Base-by-base conservation (phyloP, 2,888 invertebrate species). In the Drosophila stalkeri region DNA sequence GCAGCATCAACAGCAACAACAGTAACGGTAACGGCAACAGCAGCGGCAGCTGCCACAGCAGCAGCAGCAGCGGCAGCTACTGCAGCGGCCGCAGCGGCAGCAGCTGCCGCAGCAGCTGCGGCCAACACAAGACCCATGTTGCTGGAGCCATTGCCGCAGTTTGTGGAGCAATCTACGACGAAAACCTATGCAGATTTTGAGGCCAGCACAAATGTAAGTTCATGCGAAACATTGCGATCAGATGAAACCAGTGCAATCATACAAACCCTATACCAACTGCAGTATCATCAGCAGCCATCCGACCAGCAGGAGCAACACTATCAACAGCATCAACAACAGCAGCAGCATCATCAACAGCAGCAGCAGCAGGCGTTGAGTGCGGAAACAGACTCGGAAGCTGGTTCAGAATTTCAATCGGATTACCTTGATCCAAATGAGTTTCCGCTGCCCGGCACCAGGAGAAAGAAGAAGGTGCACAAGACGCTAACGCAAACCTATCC, bases 401-500 rank as follows among this genome's bases (percentile, higher is more conserved):
- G 62, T 4, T 33, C 63, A n/a, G 81, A 77, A 27, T 39, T 35
- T 41, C 76, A 75, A 31, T 44, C 56, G 35, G 72, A 78, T 27
- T 78, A 78, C 18, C 31, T 62, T 0, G 82, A 81, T 39, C 78
- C 68, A 11, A 73, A 68, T 51, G 82, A 72, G 51, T 72, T 72
- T 51, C 62, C 77, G n/a, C 43, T 72, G 59, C 66, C 62, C 9
- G 73, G 78, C 31, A 27, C 62, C 16, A 18, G 81, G 9, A 20
- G 52, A 31, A 66, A 35, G 31, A 59, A 65, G 31, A 77, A 63
- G 43, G 35, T 59, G 57, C 62, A 67, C 9, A 80, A 67, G 18
- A 71, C 80, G 0, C 51, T 81, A 7, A 78, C 75, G 12, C 83
- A 75, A 31, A 75, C 72, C 1, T 77, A 71, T 41, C 90, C 91